Conservation (phyloP, 2,888 invertebrate genomes). For the Resseliella maxima region DNA sequence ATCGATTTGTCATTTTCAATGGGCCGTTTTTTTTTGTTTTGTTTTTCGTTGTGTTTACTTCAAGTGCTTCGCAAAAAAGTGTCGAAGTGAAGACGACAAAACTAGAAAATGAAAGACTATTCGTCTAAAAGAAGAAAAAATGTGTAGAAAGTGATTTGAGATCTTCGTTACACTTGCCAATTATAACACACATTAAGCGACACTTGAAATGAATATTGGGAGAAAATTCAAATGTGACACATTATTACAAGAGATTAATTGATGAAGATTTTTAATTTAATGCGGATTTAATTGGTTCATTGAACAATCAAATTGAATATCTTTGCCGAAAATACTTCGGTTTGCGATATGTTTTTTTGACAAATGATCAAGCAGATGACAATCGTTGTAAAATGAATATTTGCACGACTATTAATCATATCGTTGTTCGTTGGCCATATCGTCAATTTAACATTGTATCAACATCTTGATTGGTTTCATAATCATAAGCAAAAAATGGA, state of each 20-base stretch:
- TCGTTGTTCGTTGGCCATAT: not conserved
- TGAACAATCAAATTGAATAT: not conserved
- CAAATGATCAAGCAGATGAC: not conserved
- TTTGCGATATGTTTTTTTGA: not conserved
- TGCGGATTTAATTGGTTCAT: not conserved
- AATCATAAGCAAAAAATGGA: not conserved
- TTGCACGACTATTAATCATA: slow-evolving; percentile 10
- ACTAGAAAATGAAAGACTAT: too few species aligned
- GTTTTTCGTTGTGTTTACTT: not conserved
- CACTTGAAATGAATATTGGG: not conserved
- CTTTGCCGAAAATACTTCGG: not conserved
- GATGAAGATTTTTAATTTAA: not conserved
- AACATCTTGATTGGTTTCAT: not conserved
- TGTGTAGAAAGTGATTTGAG: slow-evolving; percentile 1
- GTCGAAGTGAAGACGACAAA: not conserved
- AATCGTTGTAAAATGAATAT: not conserved
- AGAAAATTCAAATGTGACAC: not conserved
- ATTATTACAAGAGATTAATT: not conserved
- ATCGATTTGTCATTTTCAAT: slow-evolving; percentile 53
- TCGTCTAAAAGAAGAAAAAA: not conserved
- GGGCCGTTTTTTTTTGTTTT: not conserved
- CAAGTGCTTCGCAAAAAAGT: not conserved
- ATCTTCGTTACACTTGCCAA: slow-evolving; percentile 27
- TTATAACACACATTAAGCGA: slow-evolving; percentile 16
- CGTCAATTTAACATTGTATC: not conserved